Evolutionary conservation across 1,140 invertebrate species (phyloP), one percentile per base, ranked within the genome.

Genomic region (Mercenaria mercenaria): DNA sequence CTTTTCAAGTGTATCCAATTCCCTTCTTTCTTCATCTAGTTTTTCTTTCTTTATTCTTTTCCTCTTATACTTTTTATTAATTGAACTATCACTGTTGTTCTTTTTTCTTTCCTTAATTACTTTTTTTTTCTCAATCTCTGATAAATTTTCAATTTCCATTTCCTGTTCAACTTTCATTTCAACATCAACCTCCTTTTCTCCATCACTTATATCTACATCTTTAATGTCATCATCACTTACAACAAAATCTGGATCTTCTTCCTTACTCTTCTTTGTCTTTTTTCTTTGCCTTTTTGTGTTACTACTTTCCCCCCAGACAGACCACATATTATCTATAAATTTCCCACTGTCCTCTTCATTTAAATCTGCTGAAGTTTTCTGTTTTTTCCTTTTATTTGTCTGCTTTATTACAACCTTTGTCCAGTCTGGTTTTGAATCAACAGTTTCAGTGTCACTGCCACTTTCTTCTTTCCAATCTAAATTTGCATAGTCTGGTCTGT

Each of bases 401-500:
- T 56, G 52, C 23, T 56, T n/a, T 47, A 18, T 47, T 4, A 15
- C 23, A n/a, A 6, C 10, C 23, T 15, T n/a, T 15, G 15, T 56
- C 20, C 6, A 3, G 3, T 15, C 52, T 4, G 6, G 2, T n/a
- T 56, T 56, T 11, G 52, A 56, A 47, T 47, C 43, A 15, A 56
- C 52, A 23, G 10, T 4, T 11, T 3, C 4, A 56, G 6, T 23
- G 6, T 67, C 61, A 67, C 61, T 67, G 32, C 32, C 29, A 32
- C 20, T 67, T 13, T 67, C 61, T 4, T 74, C 69, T 43, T 41
- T 74, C 69, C 69, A 74, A 3, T 41, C 69, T 37, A 74, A 3
- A n/a, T 10, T 23, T 43, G 74, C 43, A 50, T 77, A 77, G 18
- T 77, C 39, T n/a, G 74, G 74, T 52, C 74, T 77, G 15, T 26